These are phyloP conservation scores for Plectrocnemia conspersa DNA, from an alignment of 1,140 invertebrate genomes.

Conservation along the genomic window DNA sequence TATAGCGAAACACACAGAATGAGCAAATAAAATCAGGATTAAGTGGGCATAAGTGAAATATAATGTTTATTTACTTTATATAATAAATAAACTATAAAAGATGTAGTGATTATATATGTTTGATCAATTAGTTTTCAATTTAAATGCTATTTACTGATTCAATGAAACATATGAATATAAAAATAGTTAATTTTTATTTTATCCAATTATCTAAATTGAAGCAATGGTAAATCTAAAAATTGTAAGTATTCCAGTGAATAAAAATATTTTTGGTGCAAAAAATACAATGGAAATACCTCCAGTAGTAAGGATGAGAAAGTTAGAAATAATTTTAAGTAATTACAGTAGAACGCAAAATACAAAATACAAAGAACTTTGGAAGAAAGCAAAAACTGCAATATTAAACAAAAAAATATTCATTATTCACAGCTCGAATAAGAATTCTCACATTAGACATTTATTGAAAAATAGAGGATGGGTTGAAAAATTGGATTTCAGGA, in stretches of 20 bases:
- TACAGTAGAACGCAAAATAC: not conserved
- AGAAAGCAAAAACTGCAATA: not conserved
- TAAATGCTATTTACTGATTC: too few relatives aligned
- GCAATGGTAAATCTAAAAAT: not conserved
- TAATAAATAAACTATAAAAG: too few relatives aligned
- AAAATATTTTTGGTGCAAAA: not conserved
- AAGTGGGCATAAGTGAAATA: too few relatives aligned
- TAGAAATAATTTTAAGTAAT: not conserved
- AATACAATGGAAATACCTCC: too few relatives aligned
- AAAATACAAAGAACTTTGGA: not conserved
- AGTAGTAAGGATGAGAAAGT: too few relatives aligned
- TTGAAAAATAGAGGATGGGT: slow-evolving; percentile 57
- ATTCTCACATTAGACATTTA: slow-evolving; percentile 28
- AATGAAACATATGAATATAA: too few relatives aligned
- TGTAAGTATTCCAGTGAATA: not conserved
- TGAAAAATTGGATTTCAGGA: slow-evolving; percentile 51
- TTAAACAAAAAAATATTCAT: not conserved
- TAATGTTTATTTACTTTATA: too few relatives aligned
- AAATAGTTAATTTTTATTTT: too few relatives aligned
- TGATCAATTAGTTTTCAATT: too few relatives aligned
- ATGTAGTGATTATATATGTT: too few relatives aligned
- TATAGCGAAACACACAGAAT: too few relatives aligned
- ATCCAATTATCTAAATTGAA: slow-evolving; percentile 1
- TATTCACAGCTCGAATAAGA: not conserved
- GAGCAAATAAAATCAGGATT: too few relatives aligned